Conservation (phyloP, 2,797 vertebrate genomes). For the Sebastes aleutianus region DNA sequence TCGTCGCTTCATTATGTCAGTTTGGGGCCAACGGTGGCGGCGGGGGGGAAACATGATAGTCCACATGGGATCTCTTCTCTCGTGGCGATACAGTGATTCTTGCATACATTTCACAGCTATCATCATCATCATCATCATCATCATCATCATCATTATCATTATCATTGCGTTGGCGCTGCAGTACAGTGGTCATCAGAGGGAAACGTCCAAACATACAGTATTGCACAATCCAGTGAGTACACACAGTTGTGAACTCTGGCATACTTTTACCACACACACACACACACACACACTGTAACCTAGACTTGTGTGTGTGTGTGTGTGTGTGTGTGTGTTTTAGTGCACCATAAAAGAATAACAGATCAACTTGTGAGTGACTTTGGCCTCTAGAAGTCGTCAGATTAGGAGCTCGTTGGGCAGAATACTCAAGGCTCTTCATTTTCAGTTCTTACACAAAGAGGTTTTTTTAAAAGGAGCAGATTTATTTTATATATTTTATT, state of each 20-base stretch:
- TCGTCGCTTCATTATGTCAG: neutral
- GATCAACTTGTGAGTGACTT: neutral
- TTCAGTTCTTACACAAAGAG: neutral
- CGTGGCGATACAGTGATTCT: neutral
- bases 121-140: neutral
- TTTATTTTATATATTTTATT: too few species aligned
- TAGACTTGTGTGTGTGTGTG: neutral
- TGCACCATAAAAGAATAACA: slow-evolving; percentile 17
- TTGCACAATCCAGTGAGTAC: slow-evolving; percentile 66
- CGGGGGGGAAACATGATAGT: slow-evolving; percentile 18
- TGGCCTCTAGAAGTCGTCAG: neutral
- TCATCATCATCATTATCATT: neutral
- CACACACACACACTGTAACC: slow-evolving; percentile 11
- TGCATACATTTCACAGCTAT: slow-evolving; percentile 39
- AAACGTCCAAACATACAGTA: slow-evolving; percentile 31
- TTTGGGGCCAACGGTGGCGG: neutral
- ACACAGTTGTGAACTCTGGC: slow-evolving; percentile 69
- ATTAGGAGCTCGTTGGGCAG: neutral
- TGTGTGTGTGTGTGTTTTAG: neutral
- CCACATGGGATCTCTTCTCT: slow-evolving; percentile 23
- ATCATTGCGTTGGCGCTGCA: slow-evolving; percentile 4
- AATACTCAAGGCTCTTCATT: neutral
- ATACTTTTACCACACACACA: slow-evolving; percentile 35
- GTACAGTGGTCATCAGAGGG: slow-evolving; percentile 33
- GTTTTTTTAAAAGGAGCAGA: neutral